Conservation (phyloP, 2,888 invertebrate species). For the Himalopsyche tibetana region DNA sequence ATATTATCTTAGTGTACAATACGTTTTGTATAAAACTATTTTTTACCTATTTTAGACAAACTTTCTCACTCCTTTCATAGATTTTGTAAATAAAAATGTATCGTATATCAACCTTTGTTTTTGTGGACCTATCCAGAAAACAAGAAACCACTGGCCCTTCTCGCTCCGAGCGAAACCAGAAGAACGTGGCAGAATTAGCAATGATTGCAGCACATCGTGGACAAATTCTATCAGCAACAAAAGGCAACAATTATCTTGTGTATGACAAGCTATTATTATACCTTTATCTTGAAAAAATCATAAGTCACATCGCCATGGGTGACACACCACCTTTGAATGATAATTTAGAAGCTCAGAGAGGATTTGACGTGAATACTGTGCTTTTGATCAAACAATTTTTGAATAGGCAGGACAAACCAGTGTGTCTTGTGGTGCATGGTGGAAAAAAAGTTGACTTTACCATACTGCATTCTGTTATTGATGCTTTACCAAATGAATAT, state of each 20-base stretch:
- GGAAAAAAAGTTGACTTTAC: neutral
- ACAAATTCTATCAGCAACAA: neutral
- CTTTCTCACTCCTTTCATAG: too few relatives aligned
- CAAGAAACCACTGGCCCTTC: neutral
- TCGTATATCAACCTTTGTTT: too few relatives aligned
- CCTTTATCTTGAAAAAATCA: neutral
- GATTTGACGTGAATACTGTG: neutral
- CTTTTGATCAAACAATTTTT: neutral
- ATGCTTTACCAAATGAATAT: neutral
- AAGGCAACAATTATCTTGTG: neutral
- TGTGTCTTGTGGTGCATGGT: neutral
- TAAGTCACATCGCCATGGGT: neutral
- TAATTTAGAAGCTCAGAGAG: neutral
- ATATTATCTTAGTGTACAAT: too few relatives aligned
- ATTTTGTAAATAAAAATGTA: too few relatives aligned
- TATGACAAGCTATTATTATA: neutral
- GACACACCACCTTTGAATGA: neutral
- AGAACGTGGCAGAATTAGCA: neutral
- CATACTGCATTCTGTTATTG: neutral
- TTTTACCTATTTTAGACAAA: too few relatives aligned
- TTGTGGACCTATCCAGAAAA: neutral
- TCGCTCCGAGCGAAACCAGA: neutral
- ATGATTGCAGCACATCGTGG: constrained; percentile 16
- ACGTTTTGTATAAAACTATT: too few relatives aligned
- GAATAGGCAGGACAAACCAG: neutral